Percentiles rank a stretch among this genome's conserved stretches.
Conservation (phyloP, 2,888 invertebrate genomes). For the Nemapogon koenigi region DNA sequence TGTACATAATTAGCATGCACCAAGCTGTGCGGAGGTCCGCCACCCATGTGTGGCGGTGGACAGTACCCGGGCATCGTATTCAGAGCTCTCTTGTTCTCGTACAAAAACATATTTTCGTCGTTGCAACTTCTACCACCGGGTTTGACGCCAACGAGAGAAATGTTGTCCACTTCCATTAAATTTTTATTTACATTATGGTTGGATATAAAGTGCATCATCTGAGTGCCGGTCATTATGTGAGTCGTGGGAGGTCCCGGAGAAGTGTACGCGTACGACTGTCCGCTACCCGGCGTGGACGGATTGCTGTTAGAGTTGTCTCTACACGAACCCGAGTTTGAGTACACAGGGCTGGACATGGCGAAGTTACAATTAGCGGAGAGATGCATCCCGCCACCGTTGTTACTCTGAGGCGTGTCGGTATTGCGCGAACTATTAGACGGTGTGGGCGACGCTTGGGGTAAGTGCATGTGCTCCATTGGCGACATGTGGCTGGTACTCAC, state of each 20-base stretch:
- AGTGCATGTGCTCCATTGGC: constrained; percentile 61
- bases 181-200: constrained; percentile 58
- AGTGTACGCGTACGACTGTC: constrained; percentile 37
- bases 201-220: constrained; percentile 60
- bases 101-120: constrained; percentile 34
- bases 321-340: constrained; percentile 48
- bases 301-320: constrained; percentile 40
- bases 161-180: constrained; percentile 58
- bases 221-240: constrained; percentile 33
- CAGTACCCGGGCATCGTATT: constrained; percentile 55
- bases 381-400: constrained; percentile 34
- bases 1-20: constrained; percentile 52
- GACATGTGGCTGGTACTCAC: constrained; percentile 85
- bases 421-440: constrained; percentile 59
- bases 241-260: constrained; percentile 41
- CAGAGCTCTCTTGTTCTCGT: constrained; percentile 32
- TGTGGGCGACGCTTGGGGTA: constrained; percentile 68
- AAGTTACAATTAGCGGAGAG: constrained; percentile 40
- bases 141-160: constrained; percentile 56
- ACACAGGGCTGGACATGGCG: constrained; percentile 56
- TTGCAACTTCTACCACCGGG: constrained; percentile 33
- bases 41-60: constrained; percentile 53
- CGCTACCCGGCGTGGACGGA: constrained; percentile 40
- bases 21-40: constrained; percentile 48
- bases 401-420: constrained; percentile 53